phyloP scores from a whole-genome alignment of 2,113 vertebrate species.

The Cyanocitta stelleri region DNA sequence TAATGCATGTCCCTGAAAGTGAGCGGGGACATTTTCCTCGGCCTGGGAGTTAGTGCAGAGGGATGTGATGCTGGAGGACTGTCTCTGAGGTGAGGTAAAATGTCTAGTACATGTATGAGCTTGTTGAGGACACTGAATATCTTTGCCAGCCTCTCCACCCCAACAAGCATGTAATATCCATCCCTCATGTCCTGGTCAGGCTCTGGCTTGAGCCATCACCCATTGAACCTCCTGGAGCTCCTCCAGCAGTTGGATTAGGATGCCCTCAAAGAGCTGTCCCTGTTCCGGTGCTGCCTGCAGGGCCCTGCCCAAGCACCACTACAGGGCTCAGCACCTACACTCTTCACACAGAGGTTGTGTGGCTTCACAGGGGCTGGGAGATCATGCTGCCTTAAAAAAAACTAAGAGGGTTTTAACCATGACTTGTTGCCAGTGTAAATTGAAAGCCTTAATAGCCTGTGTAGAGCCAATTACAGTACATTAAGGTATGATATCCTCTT shows the following conservation, averaged over 20 bases:
- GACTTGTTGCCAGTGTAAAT: background rate
- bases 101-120: background rate
- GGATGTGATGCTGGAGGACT: background rate
- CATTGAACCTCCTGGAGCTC: background rate
- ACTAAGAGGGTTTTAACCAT: background rate
- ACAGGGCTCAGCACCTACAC: background rate
- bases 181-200: background rate
- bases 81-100: background rate
- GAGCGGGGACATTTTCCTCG: background rate
- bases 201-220: background rate
- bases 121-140: background rate
- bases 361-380: background rate
- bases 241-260: background rate
- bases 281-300: background rate
- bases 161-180: background rate
- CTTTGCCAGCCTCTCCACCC: background rate
- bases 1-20: background rate
- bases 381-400: background rate
- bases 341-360: background rate
- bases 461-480: background rate
- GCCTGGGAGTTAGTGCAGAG: background rate
- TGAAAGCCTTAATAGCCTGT: background rate
- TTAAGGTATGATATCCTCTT: background rate
- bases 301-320: background rate
- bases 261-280: background rate